These are phyloP conservation scores for Phainopepla nitens DNA, from an alignment of 2,113 vertebrate genomes.

Conservation along the genomic window DNA sequence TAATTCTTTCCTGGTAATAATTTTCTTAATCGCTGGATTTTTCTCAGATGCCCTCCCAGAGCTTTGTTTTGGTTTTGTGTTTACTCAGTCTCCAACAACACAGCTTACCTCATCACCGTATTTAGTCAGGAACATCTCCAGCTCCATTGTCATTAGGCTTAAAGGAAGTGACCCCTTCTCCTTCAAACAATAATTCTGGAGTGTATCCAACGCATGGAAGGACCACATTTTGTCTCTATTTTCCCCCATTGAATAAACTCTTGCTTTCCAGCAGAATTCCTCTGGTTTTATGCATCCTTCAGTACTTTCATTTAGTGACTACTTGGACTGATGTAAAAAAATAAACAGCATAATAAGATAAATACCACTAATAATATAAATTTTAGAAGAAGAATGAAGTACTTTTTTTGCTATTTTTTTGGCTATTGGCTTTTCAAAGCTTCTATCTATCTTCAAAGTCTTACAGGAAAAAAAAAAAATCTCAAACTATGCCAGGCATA, in stretches of 20 bases:
- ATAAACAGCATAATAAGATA: not conserved
- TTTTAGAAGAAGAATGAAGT: not conserved
- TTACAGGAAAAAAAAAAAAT: not conserved
- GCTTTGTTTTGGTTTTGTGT: not conserved
- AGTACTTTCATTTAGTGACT: not conserved
- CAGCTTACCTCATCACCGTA: not conserved
- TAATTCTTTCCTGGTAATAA: not conserved
- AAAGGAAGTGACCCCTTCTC: not conserved
- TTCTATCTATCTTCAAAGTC: not conserved
- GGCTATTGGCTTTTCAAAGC: not conserved
- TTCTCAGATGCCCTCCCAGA: not conserved
- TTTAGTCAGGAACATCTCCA: not conserved
- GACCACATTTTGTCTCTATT: not conserved
- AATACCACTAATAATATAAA: not conserved
- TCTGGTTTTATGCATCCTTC: not conserved
- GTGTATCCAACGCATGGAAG: not conserved
- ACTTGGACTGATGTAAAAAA: not conserved
- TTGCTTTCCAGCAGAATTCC: not conserved
- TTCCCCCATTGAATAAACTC: accelerated
- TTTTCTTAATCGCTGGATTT: not conserved
- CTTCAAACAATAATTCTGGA: not conserved
- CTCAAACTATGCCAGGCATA: not conserved
- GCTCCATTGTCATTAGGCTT: not conserved
- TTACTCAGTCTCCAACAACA: not conserved
- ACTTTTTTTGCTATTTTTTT: not conserved